Evolutionary conservation across 2,797 vertebrate genomes (phyloP), one percentile per base, ranked within the genome.

Genomic region (Bradypus variegatus): DNA sequence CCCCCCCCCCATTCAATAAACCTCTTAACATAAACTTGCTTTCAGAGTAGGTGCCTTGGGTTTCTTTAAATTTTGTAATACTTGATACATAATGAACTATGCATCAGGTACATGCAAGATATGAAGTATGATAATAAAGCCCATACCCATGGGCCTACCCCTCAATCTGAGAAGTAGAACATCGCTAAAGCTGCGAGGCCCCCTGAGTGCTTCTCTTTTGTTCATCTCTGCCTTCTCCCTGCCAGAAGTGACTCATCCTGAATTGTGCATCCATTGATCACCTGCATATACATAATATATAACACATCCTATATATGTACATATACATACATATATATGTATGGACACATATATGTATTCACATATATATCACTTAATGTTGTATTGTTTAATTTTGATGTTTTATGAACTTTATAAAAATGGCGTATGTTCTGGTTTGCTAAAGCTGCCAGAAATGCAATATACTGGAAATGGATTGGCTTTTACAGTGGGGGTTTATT

Each of bases 31-130:
- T 85, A 89, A 72, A 89, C 76, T 79, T 76, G 31, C 69, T 91
- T 90, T 89, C 67, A 36, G 65, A 55, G 38, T 41, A 50, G 58
- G 77, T 78, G 86, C 76, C 77, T 86, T 77, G 25, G 80, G 75
- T 94, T 95, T 91, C 89, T 92, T 93, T 93, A 85, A 93, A 87
- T 79, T 85, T 64, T 83, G 86, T 82, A 79, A n/a, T 93, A 88
- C 69, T 81, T 89, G 93, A 62, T 67, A 55, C 8, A 38, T 64
- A 91, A 92, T 29, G 36, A 92, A 94, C 92, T 81, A 60, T 73
- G 53, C 36, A 93, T 92, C 81, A 85, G 73, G 78, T 53, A 41
- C 18, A 70, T 31, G 67, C 29, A 83, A 91, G 82, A 60, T 67
- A 76, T 15, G 50, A 84, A 69, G 33, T 10, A 67, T 94, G 88